Evolutionary conservation across 2,113 vertebrate genomes (phyloP).

Genomic region (Nyctereutes procyonoides): DNA sequence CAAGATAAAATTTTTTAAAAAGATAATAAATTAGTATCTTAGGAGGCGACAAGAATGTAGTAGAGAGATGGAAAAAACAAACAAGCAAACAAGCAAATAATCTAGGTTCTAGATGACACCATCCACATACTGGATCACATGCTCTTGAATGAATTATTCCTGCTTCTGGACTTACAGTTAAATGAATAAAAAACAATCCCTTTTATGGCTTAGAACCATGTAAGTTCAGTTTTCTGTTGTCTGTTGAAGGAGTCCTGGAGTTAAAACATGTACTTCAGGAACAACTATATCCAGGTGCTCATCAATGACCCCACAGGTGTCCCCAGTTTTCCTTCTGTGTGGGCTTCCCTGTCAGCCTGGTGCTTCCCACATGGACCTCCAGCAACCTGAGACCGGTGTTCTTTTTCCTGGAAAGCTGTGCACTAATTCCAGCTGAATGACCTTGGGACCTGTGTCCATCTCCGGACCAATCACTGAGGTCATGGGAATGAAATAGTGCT

Average conservation of each 20-base stretch:
- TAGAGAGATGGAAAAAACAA: not conserved
- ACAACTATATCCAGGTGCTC: not conserved
- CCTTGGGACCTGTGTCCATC: not conserved
- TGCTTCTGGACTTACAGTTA: not conserved
- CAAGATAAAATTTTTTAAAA: not conserved
- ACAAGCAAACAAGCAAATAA: not conserved
- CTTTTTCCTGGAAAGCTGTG: not conserved
- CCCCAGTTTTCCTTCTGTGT: not conserved
- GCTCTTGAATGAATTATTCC: not conserved
- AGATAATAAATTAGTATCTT: too few species aligned
- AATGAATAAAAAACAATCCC: not conserved
- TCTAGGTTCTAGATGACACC: not conserved
- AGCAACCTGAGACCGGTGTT: not conserved
- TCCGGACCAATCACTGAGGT: not conserved
- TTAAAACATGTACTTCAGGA: not conserved
- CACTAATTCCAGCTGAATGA: not conserved
- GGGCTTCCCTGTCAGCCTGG: not conserved
- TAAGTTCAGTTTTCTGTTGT: not conserved
- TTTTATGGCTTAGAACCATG: not conserved
- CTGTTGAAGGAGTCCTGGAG: not conserved
- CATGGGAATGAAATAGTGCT: rapidly evolving
- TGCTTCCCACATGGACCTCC: not conserved
- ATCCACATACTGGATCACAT: not conserved
- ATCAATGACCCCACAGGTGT: not conserved
- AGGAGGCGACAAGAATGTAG: not conserved